Evolutionary conservation across 1,140 invertebrate genomes (phyloP).

Genomic region (Drosophila jambulina): DNA sequence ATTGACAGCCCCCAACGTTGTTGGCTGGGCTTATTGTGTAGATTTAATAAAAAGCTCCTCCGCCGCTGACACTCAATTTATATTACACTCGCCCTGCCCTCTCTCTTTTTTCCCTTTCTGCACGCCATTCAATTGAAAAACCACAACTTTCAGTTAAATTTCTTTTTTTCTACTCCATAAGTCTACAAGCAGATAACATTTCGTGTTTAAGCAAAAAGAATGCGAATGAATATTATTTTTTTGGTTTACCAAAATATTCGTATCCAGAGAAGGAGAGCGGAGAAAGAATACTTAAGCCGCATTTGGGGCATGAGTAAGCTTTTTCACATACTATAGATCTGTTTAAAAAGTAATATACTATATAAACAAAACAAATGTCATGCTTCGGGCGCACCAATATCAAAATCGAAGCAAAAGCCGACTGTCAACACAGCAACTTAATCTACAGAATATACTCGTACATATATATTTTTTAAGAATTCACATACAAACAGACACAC

Average conservation of each 20-base stretch:
- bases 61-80: constrained; percentile 63
- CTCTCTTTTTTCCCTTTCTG: constrained; percentile 31
- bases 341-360: constrained; percentile 15
- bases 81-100: constrained; percentile 26
- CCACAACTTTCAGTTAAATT: constrained; percentile 47
- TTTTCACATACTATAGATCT: constrained; percentile 9
- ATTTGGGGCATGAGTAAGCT: constrained; percentile 63
- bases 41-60: constrained; percentile 69
- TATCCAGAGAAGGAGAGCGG: constrained; percentile 29
- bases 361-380: constrained; percentile 40
- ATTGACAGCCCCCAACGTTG: constrained; percentile 46
- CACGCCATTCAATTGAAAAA: constrained; percentile 64
- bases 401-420: constrained; percentile 30
- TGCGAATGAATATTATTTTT: constrained; percentile 19
- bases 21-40: constrained; percentile 60
- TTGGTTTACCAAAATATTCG: constrained; percentile 45
- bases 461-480: constrained; percentile 48
- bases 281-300: constrained; percentile 9
- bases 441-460: constrained; percentile 47
- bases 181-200: constrained; percentile 38
- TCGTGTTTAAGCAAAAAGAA: constrained; percentile 30
- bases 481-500: constrained; percentile 26
- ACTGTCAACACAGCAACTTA: constrained; percentile 68
- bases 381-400: constrained; percentile 31
- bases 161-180: constrained; percentile 18